Base-by-base conservation (phyloP, 1,140 invertebrate species). In the Ceratoteleas bidentatus region DNA sequence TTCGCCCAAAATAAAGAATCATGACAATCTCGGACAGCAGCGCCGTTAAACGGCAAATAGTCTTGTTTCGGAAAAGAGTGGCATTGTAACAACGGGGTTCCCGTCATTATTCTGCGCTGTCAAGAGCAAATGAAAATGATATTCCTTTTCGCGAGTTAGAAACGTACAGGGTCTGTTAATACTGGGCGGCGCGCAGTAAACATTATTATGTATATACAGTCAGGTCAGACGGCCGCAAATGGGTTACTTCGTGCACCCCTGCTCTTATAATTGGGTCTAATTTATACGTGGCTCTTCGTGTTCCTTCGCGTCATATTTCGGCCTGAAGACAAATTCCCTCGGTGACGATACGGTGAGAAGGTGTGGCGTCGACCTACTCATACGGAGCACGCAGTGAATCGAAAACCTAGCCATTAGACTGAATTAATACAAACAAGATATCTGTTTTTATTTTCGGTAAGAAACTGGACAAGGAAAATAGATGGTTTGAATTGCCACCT, bases 371-470 rank as follows among this genome's bases (percentile, higher is more conserved):
- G 54, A 61, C 66, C 61, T 72, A 50, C 70, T 49, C 34, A 24
- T 64, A 80, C 54, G 32, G 49, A 50, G 54, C 56, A 43, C 54
- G 75, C 53, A 62, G 62, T 65, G 64, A 72, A 61, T 70, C 56
- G 62, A 60, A 73, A 72, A 52, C 65, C 68, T 24, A 78, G 62
- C 81, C 77, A 66, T 84, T 85, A 85, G 70, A 38, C 57, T 58
- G 77, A 81, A 85, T 85, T 83, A 81, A 84, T 66, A 24, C 53
- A 66, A 85, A 88, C 88, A 88, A 87, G 84, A 78, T 56, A 50
- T 76, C 74, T 83, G 68, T 81, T 83, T 81, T 87, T 85, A 85
- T 87, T 86, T 86, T 2, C 24, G 24, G 24, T 24, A 4, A 24
- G 24, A 24, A n/a, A n/a, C n/a, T n/a, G n/a, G n/a, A n/a, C n/a